Conservation (phyloP, 2,113 vertebrate genomes). For the Aphelocoma coerulescens region DNA sequence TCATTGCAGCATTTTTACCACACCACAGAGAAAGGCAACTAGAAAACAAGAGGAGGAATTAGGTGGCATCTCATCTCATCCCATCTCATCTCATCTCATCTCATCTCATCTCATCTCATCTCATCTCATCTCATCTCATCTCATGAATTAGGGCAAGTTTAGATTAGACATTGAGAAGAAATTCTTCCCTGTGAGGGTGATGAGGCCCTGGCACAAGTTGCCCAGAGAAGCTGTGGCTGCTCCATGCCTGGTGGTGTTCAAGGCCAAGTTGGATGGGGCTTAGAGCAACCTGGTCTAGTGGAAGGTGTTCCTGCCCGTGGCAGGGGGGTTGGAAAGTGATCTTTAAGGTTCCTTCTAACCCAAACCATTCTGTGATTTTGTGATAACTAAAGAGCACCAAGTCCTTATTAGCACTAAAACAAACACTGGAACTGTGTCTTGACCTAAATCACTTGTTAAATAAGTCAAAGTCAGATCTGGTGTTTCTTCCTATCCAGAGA, state of each 20-base stretch:
- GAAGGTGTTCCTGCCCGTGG: not conserved
- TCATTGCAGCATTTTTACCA: not conserved
- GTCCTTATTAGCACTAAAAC: not conserved
- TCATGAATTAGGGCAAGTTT: not conserved
- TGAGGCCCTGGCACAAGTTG: not conserved
- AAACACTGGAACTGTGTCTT: not conserved
- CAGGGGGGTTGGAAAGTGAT: not conserved
- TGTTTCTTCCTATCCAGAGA: not conserved
- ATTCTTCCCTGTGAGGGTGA: not conserved
- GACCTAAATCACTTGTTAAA: not conserved
- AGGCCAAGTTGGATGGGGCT: not conserved
- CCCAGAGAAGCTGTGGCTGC: not conserved
- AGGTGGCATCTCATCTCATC: not conserved
- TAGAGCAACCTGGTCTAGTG: not conserved
- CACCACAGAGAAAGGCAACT: not conserved
- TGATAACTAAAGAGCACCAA: not conserved
- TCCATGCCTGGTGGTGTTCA: not conserved
- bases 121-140: not conserved
- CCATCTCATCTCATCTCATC: too few relatives aligned
- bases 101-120: too few relatives aligned
- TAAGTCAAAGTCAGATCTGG: not conserved
- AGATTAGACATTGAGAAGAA: not conserved
- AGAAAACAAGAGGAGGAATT: not conserved
- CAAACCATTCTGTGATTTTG: not conserved
- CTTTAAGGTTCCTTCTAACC: not conserved